Evolutionary conservation across 2,888 invertebrate species (phyloP).

Genomic region (Eupithecia exiguata): DNA sequence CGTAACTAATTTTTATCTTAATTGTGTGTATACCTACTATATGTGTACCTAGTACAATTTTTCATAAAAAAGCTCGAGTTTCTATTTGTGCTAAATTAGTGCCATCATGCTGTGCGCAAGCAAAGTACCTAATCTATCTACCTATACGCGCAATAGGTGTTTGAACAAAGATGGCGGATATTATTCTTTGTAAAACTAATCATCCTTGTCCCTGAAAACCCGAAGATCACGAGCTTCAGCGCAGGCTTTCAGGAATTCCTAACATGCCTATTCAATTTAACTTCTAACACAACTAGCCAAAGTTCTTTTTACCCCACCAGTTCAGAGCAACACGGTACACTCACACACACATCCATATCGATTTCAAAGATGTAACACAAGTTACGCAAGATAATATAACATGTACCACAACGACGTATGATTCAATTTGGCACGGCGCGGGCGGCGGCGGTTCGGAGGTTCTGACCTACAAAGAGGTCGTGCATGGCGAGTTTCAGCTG

Average conservation of each 20-base stretch:
- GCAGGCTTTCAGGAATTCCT: not conserved
- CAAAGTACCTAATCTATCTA: not conserved
- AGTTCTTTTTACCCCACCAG: constrained; percentile 9
- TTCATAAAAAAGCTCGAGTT: too few species aligned
- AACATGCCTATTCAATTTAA: not conserved
- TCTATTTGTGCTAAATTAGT: too few species aligned
- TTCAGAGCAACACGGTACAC: constrained; percentile 10
- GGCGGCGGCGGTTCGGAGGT: constrained; percentile 45
- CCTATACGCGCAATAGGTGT: not conserved
- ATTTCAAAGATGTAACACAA: constrained; percentile 59
- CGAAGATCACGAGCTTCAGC: not conserved
- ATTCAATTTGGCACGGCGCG: constrained; percentile 53
- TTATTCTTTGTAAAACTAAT: too few species aligned
- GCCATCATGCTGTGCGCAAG: too few species aligned
- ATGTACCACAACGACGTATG: constrained; percentile 54
- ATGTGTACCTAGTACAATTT: too few species aligned
- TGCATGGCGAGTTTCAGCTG: constrained; percentile 57
- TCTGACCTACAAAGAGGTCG: constrained; percentile 73
- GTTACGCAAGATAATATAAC: constrained; percentile 53
- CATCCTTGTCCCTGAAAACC: constrained; percentile 1
- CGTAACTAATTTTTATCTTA: too few species aligned
- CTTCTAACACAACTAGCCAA: not conserved
- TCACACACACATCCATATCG: constrained; percentile 51
- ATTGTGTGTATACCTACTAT: too few species aligned
- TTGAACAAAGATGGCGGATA: not conserved